Evolutionary conservation across 2,888 invertebrate genomes (phyloP).

Genomic region (Mythimna ferrago): DNA sequence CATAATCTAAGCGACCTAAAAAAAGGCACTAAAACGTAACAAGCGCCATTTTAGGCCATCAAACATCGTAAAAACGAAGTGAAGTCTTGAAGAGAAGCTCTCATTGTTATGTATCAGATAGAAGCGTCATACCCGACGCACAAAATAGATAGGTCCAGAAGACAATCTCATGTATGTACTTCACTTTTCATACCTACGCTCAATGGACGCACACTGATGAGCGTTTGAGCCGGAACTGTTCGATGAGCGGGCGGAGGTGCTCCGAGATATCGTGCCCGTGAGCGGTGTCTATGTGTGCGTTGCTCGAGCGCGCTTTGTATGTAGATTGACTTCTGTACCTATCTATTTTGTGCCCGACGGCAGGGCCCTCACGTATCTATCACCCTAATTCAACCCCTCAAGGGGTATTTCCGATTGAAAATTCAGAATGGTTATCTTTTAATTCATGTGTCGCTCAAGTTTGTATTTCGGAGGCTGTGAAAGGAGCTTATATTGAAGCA

Average conservation of each 20-base stretch:
- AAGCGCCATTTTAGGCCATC: constrained; percentile 51
- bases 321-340: no score
- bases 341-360: constrained; percentile 14
- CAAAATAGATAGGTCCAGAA: no score
- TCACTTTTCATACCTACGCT: no score
- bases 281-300: no score
- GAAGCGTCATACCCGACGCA: constrained; percentile 54
- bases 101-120: constrained; percentile 69
- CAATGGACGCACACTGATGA: no score
- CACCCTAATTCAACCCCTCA: constrained; percentile 48
- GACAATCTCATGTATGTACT: no score
- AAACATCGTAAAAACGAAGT: constrained; percentile 68
- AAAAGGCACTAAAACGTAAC: background rate
- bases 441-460: constrained; percentile 61
- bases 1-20: no score
- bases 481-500: background rate
- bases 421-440: constrained; percentile 65
- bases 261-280: no score
- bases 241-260: no score
- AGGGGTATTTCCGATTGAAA: constrained; percentile 61
- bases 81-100: constrained; percentile 59
- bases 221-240: no score
- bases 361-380: constrained; percentile 58
- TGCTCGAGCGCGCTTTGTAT: no score
- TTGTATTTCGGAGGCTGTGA: background rate